These are phyloP conservation scores for Vanessa cardui DNA, from an alignment of 2,888 invertebrate species.

Conservation along the genomic window DNA sequence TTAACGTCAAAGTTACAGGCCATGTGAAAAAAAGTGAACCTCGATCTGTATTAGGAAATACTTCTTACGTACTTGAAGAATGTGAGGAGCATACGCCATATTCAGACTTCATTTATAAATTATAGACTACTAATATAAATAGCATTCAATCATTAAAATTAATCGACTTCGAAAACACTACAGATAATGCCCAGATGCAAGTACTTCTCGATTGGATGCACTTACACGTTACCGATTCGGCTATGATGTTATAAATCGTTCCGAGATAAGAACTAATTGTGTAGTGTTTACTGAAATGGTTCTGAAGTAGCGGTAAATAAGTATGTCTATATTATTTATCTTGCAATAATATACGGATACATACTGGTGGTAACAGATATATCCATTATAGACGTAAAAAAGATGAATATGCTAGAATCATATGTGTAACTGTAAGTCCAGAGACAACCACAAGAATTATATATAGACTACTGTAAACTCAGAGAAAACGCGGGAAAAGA, in stretches of 20 bases:
- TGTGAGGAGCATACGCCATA: background rate
- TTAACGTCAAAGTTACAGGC: too few relatives aligned
- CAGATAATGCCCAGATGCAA: slow-evolving; percentile 8
- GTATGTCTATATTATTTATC: background rate
- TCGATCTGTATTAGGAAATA: background rate
- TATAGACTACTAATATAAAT: background rate
- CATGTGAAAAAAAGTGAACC: too few relatives aligned
- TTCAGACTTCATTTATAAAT: background rate
- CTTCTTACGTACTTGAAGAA: background rate
- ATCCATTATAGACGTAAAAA: too few relatives aligned
- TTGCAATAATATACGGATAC: background rate
- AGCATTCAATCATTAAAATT: background rate
- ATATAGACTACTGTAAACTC: too few relatives aligned
- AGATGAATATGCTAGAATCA: too few relatives aligned
- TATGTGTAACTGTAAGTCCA: too few relatives aligned
- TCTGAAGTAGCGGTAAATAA: background rate
- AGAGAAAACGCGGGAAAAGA: too few relatives aligned
- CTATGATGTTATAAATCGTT: slow-evolving; percentile 7
- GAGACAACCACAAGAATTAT: too few relatives aligned
- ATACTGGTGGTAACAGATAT: background rate
- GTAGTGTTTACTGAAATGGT: background rate
- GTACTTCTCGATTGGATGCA: slow-evolving; percentile 16
- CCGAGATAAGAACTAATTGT: slow-evolving; percentile 5
- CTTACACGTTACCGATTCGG: slow-evolving; percentile 14
- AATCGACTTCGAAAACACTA: background rate